These are phyloP conservation scores for Drosophila mayaguana DNA, from an alignment of 2,888 invertebrate species.

Conservation along the genomic window DNA sequence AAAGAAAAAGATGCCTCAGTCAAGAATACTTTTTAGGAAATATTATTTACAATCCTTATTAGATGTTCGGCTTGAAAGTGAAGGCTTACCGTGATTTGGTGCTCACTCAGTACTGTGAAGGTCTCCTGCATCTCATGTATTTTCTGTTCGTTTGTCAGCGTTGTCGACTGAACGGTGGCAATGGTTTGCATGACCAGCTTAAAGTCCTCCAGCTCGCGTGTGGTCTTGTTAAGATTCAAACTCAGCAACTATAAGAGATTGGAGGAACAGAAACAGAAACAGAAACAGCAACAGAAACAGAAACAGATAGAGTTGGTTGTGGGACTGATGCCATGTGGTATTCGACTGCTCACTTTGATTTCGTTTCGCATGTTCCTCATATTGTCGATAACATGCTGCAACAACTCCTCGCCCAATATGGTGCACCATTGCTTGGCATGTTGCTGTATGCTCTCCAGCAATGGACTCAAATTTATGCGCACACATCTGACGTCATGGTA, in stretches of 20 bases:
- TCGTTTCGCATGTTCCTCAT: slow-evolving; percentile 89
- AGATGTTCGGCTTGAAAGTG: background rate
- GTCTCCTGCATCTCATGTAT: slow-evolving; percentile 91
- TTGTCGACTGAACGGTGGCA: slow-evolving; percentile 89
- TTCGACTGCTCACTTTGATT: slow-evolving; percentile 88
- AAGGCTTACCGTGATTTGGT: slow-evolving; percentile 88
- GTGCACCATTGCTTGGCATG: slow-evolving; percentile 93
- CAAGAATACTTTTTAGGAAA: background rate
- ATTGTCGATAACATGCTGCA: slow-evolving; percentile 88
- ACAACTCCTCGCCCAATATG: slow-evolving; percentile 89
- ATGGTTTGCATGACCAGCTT: slow-evolving; percentile 95
- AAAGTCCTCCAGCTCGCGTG: slow-evolving; percentile 92
- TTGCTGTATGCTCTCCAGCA: slow-evolving; percentile 89
- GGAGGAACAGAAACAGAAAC: slow-evolving; percentile 4
- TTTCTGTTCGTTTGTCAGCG: slow-evolving; percentile 91
- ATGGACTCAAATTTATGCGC: slow-evolving; percentile 90
- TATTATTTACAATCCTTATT: background rate
- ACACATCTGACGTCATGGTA: slow-evolving; percentile 89
- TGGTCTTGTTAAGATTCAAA: slow-evolving; percentile 90
- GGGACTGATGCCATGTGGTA: background rate
- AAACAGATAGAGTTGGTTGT: background rate
- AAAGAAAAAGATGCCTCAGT: background rate
- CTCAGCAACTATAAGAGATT: slow-evolving; percentile 85
- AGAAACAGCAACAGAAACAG: background rate
- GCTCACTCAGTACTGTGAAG: slow-evolving; percentile 90